Base-by-base conservation (phyloP, 2,113 vertebrate genomes). In the Acrocephalus kingi region DNA sequence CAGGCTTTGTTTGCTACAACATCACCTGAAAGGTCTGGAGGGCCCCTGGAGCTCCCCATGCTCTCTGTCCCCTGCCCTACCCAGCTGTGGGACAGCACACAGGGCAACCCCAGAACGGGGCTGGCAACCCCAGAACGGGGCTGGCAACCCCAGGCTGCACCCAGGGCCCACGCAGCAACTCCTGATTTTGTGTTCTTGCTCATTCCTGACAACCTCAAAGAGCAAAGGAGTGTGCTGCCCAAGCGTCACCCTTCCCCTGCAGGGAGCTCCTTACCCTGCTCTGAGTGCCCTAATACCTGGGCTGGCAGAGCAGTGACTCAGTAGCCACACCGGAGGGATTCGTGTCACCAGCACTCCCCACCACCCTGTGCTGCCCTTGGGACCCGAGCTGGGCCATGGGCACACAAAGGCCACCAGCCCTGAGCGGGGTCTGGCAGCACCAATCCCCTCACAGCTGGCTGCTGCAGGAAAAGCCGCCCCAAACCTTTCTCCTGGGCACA, bases 51-150 rank as follows among this genome's bases (percentile, higher is more conserved):
- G 48, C 61, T 6, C 55, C 18, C 8, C 0, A 0, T 2, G 5
- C 21, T 15, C 35, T 15, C 17, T 33, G 55, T 14, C 22, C 30
- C 55, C 35, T 18, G 39, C 52, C 30, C 43, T 35, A 30, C 19
- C 66, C 66, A 68, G 64, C 43, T 15, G 2, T 5, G 31, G 49
- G 31, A 24, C 48, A 30, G 49, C 3, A 3, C 5, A 5, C 3
- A 4, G 67, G 4, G 43, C 2, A 5, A 13, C 15, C 10, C 8
- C 30, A 49, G 35, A 20, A 15, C 0, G 0, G 41, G 7, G 31
- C 14, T 15, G 4, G 43, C 2, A 5, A 12, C 16, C 10, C 8
- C 30, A 49, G 35, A 20, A 15, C 0, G 0, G 43, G 7, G 33
- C 14, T 15, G 58, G 48, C 22, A 43, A 3, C 27, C 58, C 86